A percentile compares a stretch with the other conserved stretches of the same genome.
phyloP scores from a whole-genome alignment of 2,113 vertebrate species.

The Carlito syrichta region DNA sequence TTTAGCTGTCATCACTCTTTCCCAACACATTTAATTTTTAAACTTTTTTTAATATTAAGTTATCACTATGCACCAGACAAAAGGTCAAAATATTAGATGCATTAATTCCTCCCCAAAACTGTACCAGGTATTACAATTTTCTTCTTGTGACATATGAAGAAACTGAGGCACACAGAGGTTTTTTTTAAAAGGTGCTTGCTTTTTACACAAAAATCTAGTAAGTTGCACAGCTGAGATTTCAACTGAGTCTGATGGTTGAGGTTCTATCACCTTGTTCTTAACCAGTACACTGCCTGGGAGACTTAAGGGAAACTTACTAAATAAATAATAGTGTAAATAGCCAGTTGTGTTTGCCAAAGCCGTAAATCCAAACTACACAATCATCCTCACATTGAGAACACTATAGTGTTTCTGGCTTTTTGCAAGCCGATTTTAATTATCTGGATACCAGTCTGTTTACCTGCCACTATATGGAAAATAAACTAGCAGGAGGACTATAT shows the following conservation, averaged over 20 bases:
- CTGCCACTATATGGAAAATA: background rate
- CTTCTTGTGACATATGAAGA: background rate
- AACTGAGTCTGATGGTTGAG: background rate
- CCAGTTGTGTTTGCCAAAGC: background rate
- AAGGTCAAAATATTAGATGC: background rate
- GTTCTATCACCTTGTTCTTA: background rate
- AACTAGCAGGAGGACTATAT: background rate
- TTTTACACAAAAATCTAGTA: background rate
- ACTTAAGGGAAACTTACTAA: background rate
- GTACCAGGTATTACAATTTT: background rate
- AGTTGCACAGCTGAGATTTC: background rate
- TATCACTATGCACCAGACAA: background rate
- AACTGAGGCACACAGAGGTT: background rate
- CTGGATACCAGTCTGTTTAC: background rate
- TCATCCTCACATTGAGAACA: background rate
- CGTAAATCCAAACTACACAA: background rate
- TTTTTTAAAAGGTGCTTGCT: background rate
- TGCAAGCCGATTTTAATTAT: background rate
- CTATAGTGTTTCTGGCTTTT: background rate
- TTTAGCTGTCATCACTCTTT: too few species aligned
- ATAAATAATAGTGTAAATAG: constrained; percentile 25
- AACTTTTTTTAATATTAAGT: background rate
- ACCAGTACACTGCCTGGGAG: background rate
- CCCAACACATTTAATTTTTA: too few species aligned
- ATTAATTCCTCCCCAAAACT: background rate